These are phyloP conservation scores for Sceloporus tristichus DNA, from an alignment of 2,113 vertebrate species.

Conservation along the genomic window DNA sequence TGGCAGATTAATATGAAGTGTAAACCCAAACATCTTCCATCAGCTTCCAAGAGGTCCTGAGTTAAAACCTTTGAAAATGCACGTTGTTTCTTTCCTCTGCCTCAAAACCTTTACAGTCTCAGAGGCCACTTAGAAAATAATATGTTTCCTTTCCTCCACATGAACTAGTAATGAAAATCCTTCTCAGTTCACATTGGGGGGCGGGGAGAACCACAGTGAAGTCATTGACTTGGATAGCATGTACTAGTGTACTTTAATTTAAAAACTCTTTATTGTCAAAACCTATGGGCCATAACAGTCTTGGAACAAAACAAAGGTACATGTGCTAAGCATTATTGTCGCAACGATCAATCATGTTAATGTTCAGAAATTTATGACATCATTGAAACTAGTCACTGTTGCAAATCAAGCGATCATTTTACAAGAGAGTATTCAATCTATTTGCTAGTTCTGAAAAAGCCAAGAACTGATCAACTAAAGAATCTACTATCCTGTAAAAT, in stretches of 20 bases:
- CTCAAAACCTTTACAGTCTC: constrained; percentile 1
- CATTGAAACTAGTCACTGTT: not conserved
- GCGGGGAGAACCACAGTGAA: not conserved
- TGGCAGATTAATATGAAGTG: not conserved
- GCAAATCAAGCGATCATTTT: not conserved
- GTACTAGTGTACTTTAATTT: constrained; percentile 4
- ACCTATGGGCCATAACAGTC: not conserved
- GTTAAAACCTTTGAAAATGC: not conserved
- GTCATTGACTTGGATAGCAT: constrained; percentile 18
- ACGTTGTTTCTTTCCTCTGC: not conserved
- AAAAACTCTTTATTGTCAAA: constrained; percentile 12
- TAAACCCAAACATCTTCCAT: not conserved
- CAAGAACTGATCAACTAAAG: not conserved
- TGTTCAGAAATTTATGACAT: not conserved
- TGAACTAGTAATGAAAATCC: not conserved
- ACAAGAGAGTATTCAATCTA: not conserved
- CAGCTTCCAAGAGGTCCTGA: not conserved
- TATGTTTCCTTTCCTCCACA: not conserved
- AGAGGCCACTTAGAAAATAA: not conserved
- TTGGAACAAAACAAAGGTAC: not conserved
- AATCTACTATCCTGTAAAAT: no score
- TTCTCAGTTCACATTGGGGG: not conserved
- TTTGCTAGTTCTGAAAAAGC: not conserved
- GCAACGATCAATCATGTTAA: not conserved
- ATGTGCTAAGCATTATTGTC: not conserved